Evolutionary conservation across 2,797 vertebrate genomes (phyloP).

Genomic region (Coregonus ussuriensis): DNA sequence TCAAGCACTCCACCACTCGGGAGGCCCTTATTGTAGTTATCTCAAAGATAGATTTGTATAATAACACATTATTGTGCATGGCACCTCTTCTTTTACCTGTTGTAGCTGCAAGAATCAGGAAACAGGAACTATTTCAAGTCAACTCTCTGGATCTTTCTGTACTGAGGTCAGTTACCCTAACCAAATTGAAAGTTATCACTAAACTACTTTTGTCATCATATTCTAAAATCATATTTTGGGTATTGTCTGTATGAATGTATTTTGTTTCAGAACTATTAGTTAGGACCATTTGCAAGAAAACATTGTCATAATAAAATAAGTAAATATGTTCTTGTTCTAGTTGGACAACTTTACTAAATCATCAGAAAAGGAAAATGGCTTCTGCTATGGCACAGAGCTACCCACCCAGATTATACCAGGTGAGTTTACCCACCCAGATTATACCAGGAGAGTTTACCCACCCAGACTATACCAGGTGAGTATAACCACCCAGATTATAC

Average conservation of each 20-base stretch:
- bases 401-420: conserved; percentile 49
- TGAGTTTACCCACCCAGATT: conserved; percentile 21
- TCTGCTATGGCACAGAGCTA: conserved; percentile 58
- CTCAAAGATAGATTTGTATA: no score
- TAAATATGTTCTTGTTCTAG: conserved; percentile 50
- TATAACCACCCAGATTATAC: no score
- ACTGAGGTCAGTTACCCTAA: conserved; percentile 62
- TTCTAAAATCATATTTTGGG: no score
- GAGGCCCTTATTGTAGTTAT: no score
- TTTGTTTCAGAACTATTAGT: neutral
- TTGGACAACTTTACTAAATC: conserved; percentile 58
- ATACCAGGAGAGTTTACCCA: no score
- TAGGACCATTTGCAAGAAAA: conserved; percentile 5
- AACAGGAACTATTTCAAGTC: conserved; percentile 44
- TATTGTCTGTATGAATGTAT: neutral
- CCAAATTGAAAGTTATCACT: neutral
- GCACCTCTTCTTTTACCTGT: neutral
- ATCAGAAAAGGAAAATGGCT: conserved; percentile 47
- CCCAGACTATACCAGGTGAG: no score
- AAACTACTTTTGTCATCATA: neutral
- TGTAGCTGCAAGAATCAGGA: conserved; percentile 64
- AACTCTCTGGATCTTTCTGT: conserved; percentile 67
- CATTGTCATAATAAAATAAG: conserved; percentile 7
- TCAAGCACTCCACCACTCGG: no score
- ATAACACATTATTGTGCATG: neutral